Evolutionary conservation across 2,113 vertebrate genomes (phyloP).

Genomic region (Elephantulus edwardii): DNA sequence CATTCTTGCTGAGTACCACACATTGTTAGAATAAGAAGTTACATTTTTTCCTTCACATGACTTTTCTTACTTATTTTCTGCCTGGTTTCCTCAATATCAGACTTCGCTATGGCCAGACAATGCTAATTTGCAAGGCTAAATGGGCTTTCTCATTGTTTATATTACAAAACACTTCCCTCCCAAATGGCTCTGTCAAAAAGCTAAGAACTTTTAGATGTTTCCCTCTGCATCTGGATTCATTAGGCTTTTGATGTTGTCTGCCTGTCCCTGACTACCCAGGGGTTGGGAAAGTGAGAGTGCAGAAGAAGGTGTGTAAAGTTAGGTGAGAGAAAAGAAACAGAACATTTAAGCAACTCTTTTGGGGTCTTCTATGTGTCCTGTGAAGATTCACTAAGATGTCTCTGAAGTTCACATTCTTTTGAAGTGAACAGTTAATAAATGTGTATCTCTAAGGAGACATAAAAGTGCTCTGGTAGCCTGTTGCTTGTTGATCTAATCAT

Average conservation of each 20-base stretch:
- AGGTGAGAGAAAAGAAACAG: not conserved
- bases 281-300: not conserved
- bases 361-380: not conserved
- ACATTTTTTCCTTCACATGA: not conserved
- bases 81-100: slow-evolving; percentile 30
- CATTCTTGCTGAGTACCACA: not conserved
- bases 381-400: slow-evolving; percentile 56
- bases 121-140: slow-evolving; percentile 26
- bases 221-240: not conserved
- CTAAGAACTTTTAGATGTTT: not conserved
- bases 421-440: slow-evolving; percentile 73
- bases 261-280: not conserved
- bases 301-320: not conserved
- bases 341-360: slow-evolving; percentile 38
- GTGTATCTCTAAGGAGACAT: slow-evolving; percentile 49
- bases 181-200: slow-evolving; percentile 24
- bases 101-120: not conserved
- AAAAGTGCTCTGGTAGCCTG: not conserved
- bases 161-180: slow-evolving; percentile 24
- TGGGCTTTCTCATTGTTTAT: slow-evolving; percentile 36
- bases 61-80: slow-evolving; percentile 27
- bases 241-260: slow-evolving; percentile 49
- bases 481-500: slow-evolving; percentile 35
- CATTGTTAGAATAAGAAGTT: not conserved
- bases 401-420: slow-evolving; percentile 63